These are phyloP conservation scores for Haliclona indistincta DNA, from an alignment of 37 sponge, comb jelly and placozoan species.

Conservation along the genomic window DNA sequence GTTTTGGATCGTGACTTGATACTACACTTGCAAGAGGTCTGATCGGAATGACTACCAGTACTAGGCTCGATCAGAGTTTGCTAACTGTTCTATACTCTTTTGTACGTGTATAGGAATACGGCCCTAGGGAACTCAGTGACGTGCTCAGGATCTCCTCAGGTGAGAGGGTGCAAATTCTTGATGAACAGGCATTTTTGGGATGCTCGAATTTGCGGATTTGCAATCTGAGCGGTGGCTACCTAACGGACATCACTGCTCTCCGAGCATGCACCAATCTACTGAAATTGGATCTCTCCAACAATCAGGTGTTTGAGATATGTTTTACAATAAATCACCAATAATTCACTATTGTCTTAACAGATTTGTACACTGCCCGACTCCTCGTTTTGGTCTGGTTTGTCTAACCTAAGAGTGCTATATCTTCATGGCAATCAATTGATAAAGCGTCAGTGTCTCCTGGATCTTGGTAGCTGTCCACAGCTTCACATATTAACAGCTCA, in stretches of 20 bases:
- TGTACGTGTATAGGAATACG: no score
- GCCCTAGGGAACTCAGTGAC: not conserved
- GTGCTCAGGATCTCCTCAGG: slow-evolving; percentile 27
- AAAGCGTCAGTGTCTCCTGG: not conserved
- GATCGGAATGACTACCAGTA: not conserved
- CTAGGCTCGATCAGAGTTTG: no score
- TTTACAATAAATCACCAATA: no score
- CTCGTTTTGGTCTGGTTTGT: slow-evolving; percentile 62
- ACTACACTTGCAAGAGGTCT: slow-evolving; percentile 12
- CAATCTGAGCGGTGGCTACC: slow-evolving; percentile 55
- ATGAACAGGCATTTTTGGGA: slow-evolving; percentile 37
- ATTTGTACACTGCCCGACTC: slow-evolving; percentile 41
- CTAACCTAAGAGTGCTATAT: slow-evolving; percentile 62
- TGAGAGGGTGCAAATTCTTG: no score
- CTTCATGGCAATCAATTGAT: slow-evolving; percentile 66
- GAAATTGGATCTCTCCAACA: slow-evolving; percentile 80
- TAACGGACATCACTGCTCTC: slow-evolving; percentile 66
- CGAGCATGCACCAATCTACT: slow-evolving; percentile 62
- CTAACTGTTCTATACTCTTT: no score
- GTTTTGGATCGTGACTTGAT: slow-evolving; percentile 37
- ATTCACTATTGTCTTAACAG: slow-evolving; percentile 30
- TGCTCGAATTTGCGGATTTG: slow-evolving; percentile 54
- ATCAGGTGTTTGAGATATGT: no score
- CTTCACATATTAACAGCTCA: slow-evolving; percentile 72
- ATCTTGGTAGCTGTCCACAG: slow-evolving; percentile 29